Conservation (phyloP, 2,888 invertebrate genomes). For the Zonitis immaculata region DNA sequence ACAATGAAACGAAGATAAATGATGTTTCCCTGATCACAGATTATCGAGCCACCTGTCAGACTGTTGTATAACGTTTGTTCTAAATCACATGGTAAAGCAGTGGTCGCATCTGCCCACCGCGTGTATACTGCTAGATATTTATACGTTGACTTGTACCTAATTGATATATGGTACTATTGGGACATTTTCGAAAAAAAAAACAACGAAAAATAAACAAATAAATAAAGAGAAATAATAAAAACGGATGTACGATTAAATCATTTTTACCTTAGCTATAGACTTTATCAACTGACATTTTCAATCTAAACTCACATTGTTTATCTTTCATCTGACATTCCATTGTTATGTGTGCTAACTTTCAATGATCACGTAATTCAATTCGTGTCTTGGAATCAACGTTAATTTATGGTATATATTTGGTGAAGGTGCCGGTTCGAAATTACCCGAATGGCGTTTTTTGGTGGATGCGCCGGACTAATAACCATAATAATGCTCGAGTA, state of each 20-base stretch:
- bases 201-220: conserved; percentile 14
- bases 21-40: conserved; percentile 36
- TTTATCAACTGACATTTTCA: conserved; percentile 21
- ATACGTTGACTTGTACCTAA: conserved; percentile 34
- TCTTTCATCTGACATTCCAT: conserved; percentile 31
- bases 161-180: conserved; percentile 42
- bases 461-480: background rate
- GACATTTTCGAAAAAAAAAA: conserved; percentile 30
- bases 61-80: conserved; percentile 25
- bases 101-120: conserved; percentile 33
- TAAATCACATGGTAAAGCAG: conserved; percentile 37
- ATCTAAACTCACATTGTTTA: conserved; percentile 31
- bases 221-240: no score
- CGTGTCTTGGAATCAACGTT: no score
- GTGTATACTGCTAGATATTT: conserved; percentile 21
- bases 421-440: no score
- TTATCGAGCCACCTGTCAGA: conserved; percentile 37
- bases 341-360: no score
- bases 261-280: background rate
- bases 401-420: no score
- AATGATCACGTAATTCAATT: no score
- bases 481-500: background rate
- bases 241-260: background rate
- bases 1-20: conserved; percentile 37
- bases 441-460: background rate